These are phyloP conservation scores for Anguilla japonica DNA, from an alignment of 2,113 vertebrate genomes.

Conservation along the genomic window DNA sequence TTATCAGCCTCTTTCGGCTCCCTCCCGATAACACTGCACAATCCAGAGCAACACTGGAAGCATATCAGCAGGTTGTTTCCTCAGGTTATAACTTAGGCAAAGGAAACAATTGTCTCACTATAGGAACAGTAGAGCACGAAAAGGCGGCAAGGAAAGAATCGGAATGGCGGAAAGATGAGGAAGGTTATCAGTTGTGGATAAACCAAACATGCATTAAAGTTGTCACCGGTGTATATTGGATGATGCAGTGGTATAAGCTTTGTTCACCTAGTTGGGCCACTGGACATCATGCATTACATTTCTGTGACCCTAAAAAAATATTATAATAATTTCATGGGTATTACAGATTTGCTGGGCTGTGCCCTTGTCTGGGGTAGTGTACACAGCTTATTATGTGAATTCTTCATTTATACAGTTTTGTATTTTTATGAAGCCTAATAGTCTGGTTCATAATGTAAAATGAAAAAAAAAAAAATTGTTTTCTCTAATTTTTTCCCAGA, in stretches of 20 bases:
- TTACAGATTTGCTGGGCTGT: too few relatives aligned
- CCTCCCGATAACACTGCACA: neutral
- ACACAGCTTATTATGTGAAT: too few relatives aligned
- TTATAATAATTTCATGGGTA: too few relatives aligned
- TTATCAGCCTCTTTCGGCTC: neutral
- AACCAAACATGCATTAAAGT: neutral
- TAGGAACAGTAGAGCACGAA: neutral
- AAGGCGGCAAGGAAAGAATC: neutral
- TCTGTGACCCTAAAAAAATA: too few relatives aligned
- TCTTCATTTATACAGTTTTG: too few relatives aligned
- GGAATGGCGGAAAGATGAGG: neutral
- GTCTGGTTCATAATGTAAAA: too few relatives aligned
- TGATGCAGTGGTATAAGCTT: neutral
- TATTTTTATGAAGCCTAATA: too few relatives aligned
- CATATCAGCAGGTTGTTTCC: neutral
- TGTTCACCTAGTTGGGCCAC: neutral
- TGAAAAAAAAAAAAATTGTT: too few relatives aligned
- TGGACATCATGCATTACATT: neutral
- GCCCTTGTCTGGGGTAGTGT: too few relatives aligned
- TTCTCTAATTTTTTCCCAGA: too few relatives aligned
- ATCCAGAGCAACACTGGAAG: too few relatives aligned
- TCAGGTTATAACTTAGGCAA: neutral
- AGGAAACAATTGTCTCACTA: neutral
- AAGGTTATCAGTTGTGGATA: neutral
- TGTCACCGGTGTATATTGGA: neutral